Percentiles rank a stretch among this genome's conserved stretches.
Evolutionary conservation across 1,140 invertebrate species (phyloP).

Genomic region (Lepidurus arcticus): DNA sequence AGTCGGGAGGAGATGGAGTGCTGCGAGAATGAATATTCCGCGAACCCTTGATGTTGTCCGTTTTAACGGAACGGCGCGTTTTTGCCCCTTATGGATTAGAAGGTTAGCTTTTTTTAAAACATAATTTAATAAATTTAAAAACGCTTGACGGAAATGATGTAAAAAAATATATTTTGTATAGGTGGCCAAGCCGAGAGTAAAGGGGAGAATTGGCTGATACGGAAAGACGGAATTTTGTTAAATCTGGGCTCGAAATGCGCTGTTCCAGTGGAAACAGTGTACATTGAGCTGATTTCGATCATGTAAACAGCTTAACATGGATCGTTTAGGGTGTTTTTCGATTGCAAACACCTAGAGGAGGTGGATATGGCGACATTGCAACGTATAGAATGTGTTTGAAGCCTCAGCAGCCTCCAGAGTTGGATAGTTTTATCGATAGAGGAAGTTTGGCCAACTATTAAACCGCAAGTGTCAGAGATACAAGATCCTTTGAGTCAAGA

Average conservation of each 20-base stretch:
- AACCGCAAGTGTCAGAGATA: too few species aligned
- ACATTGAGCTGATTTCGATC: slow-evolving; percentile 42
- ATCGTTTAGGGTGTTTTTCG: too few species aligned
- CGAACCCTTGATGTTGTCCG: slow-evolving; percentile 73
- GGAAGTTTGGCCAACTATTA: too few species aligned
- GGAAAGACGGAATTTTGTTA: slow-evolving; percentile 64
- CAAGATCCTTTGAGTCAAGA: too few species aligned
- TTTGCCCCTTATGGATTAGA: slow-evolving; percentile 87
- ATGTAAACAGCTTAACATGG: too few species aligned
- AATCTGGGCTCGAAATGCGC: slow-evolving; percentile 84
- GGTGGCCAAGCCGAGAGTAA: slow-evolving; percentile 68
- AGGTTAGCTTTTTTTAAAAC: slow-evolving; percentile 49
- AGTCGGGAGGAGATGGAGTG: slow-evolving; percentile 85
- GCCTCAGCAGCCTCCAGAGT: too few species aligned
- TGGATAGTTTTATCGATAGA: too few species aligned
- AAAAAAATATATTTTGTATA: slow-evolving; percentile 44
- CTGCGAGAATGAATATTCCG: slow-evolving; percentile 83
- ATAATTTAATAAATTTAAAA: slow-evolving; percentile 26
- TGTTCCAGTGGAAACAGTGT: slow-evolving; percentile 67
- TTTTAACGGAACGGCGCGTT: slow-evolving; percentile 89
- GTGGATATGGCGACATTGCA: too few species aligned
- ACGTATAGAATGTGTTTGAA: too few species aligned
- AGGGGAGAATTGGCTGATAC: slow-evolving; percentile 73
- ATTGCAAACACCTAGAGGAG: too few species aligned
- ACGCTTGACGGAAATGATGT: slow-evolving; percentile 23